Percentiles rank a stretch among this genome's conserved stretches.
Conservation (phyloP, 2,797 vertebrate genomes). For the Okamejei kenojei region DNA sequence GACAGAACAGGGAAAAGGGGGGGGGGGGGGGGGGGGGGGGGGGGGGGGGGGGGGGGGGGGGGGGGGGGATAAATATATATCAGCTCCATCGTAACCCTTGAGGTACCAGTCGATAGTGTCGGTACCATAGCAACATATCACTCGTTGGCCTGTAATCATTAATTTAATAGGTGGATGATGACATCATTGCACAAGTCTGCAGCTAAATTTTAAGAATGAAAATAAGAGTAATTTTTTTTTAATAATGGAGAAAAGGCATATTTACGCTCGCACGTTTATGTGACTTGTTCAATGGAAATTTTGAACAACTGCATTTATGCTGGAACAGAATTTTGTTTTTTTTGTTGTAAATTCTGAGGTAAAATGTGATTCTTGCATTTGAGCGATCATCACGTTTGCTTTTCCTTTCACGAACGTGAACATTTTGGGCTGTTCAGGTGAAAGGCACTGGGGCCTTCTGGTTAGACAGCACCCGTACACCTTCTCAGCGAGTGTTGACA, state of each 20-base stretch:
- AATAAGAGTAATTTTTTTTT: conserved; percentile 10
- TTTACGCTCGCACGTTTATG: not conserved
- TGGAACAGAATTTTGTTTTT: not conserved
- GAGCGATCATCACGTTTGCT: not conserved
- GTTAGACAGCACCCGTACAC: not conserved
- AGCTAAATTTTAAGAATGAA: conserved; percentile 30
- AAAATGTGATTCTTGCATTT: not conserved
- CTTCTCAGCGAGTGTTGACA: not conserved
- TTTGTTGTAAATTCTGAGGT: not conserved
- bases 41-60: not conserved
- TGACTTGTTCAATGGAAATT: not conserved
- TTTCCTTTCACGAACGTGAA: too few species aligned
- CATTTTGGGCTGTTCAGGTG: too few species aligned
- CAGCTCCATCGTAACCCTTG: conserved; percentile 5
- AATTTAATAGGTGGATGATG: conserved; percentile 25
- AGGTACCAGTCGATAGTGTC: conserved; percentile 13
- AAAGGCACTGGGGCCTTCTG: not conserved
- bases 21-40: not conserved
- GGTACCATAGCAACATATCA: conserved; percentile 33
- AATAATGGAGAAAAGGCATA: not conserved
- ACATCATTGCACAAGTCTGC: conserved; percentile 26
- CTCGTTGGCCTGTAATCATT: conserved; percentile 25
- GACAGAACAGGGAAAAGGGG: not conserved
- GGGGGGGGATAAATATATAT: not conserved
- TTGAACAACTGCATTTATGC: not conserved